Evolutionary conservation across 1,140 invertebrate species (phyloP).

Genomic region (Trachymyrmex cornetzi): DNA sequence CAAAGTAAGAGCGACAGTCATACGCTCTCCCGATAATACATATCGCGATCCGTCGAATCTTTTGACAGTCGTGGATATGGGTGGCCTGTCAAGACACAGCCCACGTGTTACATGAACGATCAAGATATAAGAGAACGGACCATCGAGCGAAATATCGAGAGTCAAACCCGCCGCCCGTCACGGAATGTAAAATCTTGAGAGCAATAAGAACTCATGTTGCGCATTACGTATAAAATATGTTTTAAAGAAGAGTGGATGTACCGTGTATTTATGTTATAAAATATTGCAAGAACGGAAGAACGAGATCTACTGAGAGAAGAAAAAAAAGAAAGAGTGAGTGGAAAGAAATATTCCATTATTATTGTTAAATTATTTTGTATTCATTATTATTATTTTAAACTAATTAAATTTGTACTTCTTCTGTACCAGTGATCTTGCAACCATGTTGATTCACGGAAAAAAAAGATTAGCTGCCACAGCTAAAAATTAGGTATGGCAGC

Average conservation of each 20-base stretch:
- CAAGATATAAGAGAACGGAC: conserved; percentile 15
- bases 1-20: conserved; percentile 62
- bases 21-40: conserved; percentile 62
- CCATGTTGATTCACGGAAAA: background rate
- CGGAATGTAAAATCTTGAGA: background rate
- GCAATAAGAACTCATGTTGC: background rate
- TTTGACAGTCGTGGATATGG: conserved; percentile 33
- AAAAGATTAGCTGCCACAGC: no score
- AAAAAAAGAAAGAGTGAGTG: background rate
- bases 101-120: conserved; percentile 26
- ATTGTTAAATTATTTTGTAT: background rate
- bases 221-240: conserved; percentile 9
- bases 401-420: background rate
- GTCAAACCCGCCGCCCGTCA: background rate
- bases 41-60: conserved; percentile 52
- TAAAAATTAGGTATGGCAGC: no score
- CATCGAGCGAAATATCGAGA: conserved; percentile 19
- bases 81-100: conserved; percentile 32
- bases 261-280: background rate
- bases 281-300: background rate
- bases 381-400: background rate
- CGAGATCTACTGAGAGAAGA: background rate
- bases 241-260: background rate
- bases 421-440: background rate
- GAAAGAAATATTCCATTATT: background rate